These are phyloP conservation scores for Pseudonaja textilis DNA, from an alignment of 2,113 vertebrate species.

Conservation along the genomic window DNA sequence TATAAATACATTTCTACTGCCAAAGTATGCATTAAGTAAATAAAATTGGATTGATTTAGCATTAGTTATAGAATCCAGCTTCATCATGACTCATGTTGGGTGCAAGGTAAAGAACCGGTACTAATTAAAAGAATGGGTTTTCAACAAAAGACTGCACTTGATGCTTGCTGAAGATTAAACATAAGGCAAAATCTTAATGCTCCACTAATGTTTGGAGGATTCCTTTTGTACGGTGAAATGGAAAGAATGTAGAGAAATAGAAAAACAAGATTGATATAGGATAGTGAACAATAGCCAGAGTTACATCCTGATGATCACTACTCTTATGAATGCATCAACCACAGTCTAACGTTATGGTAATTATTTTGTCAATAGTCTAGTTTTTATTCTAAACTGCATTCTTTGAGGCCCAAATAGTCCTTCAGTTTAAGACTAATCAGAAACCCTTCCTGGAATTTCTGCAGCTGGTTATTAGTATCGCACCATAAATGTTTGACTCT, in stretches of 20 bases:
- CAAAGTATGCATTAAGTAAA: constrained; percentile 52
- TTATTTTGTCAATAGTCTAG: neutral
- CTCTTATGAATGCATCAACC: neutral
- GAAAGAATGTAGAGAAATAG: neutral
- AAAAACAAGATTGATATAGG: neutral
- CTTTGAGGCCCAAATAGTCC: neutral
- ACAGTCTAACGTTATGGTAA: neutral
- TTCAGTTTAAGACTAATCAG: neutral
- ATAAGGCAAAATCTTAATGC: neutral
- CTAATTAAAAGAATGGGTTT: neutral
- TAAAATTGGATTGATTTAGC: constrained; percentile 53
- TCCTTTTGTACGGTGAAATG: neutral
- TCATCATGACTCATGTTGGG: constrained; percentile 30
- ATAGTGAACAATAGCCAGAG: neutral
- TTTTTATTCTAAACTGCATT: neutral
- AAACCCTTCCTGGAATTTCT: neutral
- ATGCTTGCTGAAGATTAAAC: neutral
- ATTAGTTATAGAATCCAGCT: constrained; percentile 30
- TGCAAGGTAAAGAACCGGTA: neutral
- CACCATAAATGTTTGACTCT: neutral
- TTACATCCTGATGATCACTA: neutral
- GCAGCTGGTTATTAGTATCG: neutral
- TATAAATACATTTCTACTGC: constrained; percentile 64
- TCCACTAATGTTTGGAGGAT: neutral
- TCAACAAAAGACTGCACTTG: neutral